Percentiles rank a stretch among this genome's conserved stretches.
phyloP scores from a whole-genome alignment of 2,797 vertebrate species.

The Spinus olivaceus region DNA sequence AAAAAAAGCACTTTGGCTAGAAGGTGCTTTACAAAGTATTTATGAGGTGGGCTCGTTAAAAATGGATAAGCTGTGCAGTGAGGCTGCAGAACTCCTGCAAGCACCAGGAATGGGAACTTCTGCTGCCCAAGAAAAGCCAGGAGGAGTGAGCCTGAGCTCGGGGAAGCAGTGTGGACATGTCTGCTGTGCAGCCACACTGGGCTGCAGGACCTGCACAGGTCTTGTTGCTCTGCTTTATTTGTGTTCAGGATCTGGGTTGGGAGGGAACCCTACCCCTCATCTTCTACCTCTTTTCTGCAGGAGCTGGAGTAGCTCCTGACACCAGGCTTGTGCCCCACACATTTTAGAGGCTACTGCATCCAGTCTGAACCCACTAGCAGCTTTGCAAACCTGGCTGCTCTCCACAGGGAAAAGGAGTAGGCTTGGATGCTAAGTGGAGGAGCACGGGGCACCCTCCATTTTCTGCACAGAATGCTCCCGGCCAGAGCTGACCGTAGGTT shows the following conservation, averaged over 20 bases:
- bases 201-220: background rate
- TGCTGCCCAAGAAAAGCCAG: background rate
- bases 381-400: background rate
- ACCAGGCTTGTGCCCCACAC: background rate
- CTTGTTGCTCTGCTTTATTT: fast-evolving
- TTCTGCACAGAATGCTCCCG: background rate
- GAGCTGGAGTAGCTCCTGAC: background rate
- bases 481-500: background rate
- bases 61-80: constrained; percentile 42
- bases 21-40: constrained; percentile 62
- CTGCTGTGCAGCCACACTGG: background rate
- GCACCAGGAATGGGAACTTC: background rate
- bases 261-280: background rate
- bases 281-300: background rate
- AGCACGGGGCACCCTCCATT: fast-evolving
- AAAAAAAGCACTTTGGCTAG: constrained; percentile 21
- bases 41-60: constrained; percentile 53
- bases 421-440: background rate
- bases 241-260: fast-evolving
- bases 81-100: background rate
- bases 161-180: fast-evolving
- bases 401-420: background rate
- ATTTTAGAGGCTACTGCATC: fast-evolving
- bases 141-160: background rate
- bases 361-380: background rate